Conservation (phyloP, 2,113 vertebrate genomes). For the Progne subis region DNA sequence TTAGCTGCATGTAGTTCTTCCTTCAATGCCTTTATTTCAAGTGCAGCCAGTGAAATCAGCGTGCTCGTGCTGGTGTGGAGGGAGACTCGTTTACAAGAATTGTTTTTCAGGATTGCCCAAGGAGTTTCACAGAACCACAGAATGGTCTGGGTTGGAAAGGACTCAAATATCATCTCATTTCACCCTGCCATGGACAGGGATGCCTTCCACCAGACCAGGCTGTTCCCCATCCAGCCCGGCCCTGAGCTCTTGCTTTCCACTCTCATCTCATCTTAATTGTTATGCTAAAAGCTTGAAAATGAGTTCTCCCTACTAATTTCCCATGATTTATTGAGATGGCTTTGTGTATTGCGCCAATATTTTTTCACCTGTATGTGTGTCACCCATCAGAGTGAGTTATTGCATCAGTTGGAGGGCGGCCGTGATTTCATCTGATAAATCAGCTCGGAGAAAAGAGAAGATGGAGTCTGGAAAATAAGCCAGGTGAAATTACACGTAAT, state of each 20-base stretch:
- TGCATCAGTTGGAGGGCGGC: neutral
- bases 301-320: neutral
- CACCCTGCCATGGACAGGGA: neutral
- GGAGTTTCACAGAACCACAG: slow-evolving; percentile 51
- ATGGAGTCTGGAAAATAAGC: neutral
- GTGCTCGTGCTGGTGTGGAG: slow-evolving; percentile 77
- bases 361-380: neutral
- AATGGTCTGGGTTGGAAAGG: neutral
- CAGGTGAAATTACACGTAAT: neutral
- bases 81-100: slow-evolving; percentile 52
- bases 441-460: neutral
- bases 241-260: slow-evolving; percentile 79
- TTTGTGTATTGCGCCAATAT: neutral
- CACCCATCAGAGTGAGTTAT: neutral
- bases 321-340: neutral
- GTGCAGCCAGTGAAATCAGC: slow-evolving; percentile 71
- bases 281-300: slow-evolving; percentile 64
- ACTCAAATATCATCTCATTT: neutral
- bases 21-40: slow-evolving; percentile 81
- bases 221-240: neutral
- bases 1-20: slow-evolving; percentile 71
- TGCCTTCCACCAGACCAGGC: neutral
- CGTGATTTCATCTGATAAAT: neutral
- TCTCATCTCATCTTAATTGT: slow-evolving; percentile 76
- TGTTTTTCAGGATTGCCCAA: slow-evolving; percentile 68